Base-by-base conservation (phyloP, 2,888 invertebrate genomes). In the Dolichomitus sp. region DNA sequence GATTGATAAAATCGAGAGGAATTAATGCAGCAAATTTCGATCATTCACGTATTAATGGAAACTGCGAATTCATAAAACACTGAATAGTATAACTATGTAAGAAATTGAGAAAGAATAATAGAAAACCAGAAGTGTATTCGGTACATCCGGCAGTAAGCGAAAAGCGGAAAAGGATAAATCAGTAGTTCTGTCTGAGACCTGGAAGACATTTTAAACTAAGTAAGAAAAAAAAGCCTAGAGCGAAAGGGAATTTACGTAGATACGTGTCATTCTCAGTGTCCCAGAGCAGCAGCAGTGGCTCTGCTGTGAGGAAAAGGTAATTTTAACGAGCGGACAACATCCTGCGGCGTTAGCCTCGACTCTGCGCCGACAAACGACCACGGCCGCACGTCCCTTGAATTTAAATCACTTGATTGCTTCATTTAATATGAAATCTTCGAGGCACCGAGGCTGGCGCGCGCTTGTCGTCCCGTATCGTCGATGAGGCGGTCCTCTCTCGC, bases 371-470 rank as follows among this genome's bases (percentile, higher is more conserved):
- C 90, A 89, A 90, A 90, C 88, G 87, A 89, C 77, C 86, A 72
- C 73, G 80, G 74, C 72, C 63, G 79, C 76, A 86, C 89, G 89
- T 85, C 85, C 79, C 78, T 86, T 88, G 91, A 91, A 91, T 91
- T 90, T 91, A 87, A 90, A 91, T 89, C 85, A 86, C 84, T 87
- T 89, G 88, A 91, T 91, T 90, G 90, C 90, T 90, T 89, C 88
- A 89, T 89, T 90, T 87, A 88, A 89, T 89, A 87, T 88, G 86
- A 89, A 89, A 80, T 63, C 59, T 77, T 77, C 54, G 54, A 19
- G 42, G 30, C 59, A 73, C 73, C 61, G 54, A 40, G 27, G 17
- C 57, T 59, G 30, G 42, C 45, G 17, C 72, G 72, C 59, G 72
- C 48, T 33, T 59, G 33, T 23, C 52, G 33, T 59, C 11, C 42